Evolutionary conservation across 2,888 invertebrate species (phyloP).

Genomic region (Nowickia ferox): DNA sequence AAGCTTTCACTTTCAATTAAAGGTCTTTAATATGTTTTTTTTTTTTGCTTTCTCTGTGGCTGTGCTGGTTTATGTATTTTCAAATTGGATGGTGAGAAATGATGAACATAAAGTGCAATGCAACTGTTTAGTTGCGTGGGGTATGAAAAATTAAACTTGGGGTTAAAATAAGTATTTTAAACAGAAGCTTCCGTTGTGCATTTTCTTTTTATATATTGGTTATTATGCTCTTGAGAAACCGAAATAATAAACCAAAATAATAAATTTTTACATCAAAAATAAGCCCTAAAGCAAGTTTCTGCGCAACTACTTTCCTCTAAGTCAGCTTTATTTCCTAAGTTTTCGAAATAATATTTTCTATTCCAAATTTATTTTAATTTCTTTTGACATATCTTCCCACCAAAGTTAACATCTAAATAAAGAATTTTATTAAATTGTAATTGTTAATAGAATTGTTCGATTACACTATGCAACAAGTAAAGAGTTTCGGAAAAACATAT

Average conservation of each 20-base stretch:
- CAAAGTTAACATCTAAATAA: not conserved
- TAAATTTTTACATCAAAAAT: no score
- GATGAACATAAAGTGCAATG: not conserved
- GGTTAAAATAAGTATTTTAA: no score
- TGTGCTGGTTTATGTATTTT: not conserved
- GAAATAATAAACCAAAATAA: no score
- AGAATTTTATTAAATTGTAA: conserved; percentile 38
- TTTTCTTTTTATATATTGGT: no score
- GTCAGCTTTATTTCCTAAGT: not conserved
- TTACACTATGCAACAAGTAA: not conserved
- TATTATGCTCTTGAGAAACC: no score
- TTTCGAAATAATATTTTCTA: no score
- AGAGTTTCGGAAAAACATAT: no score
- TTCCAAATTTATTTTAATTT: not conserved
- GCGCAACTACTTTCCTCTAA: not conserved
- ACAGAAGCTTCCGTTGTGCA: no score
- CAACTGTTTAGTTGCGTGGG: not conserved
- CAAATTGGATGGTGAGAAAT: not conserved
- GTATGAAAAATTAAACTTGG: no score
- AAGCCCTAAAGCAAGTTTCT: no score
- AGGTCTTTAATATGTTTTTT: conserved; percentile 7
- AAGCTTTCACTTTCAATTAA: conserved; percentile 68
- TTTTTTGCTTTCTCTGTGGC: not conserved
- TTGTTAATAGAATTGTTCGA: no score
- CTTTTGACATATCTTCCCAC: not conserved